Base-by-base conservation (phyloP, 1,140 invertebrate species). In the Tenebrio molitor region DNA sequence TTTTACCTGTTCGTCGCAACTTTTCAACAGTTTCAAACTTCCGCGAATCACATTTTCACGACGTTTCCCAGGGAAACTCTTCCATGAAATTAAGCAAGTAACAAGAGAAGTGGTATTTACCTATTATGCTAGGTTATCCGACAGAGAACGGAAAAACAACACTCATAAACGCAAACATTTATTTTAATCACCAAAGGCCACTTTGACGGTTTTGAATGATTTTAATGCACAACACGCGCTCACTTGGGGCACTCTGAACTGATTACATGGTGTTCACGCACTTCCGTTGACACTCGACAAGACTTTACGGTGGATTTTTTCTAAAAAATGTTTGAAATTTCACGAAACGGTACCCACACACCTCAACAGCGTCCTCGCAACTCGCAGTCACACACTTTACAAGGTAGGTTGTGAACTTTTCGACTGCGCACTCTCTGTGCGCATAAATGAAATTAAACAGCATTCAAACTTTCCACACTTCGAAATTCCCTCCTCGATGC, bases 1-100 rank as follows among this genome's bases (percentile, higher is more conserved):
- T 66, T 66, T 66, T 66, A 66, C 64, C 64, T 66, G 64, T 66
- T 66, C 42, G 12, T 66, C 62, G 33, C 39, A 66, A 66, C 64
- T 66, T 66, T 66, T 66, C 34, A 66, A 66, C 36, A 66, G 39
- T 42, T 58, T 29, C 21, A 25, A 58, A 58, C 50, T 58, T 58
- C 50, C 50, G 50, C 50, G 23, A 58, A 58, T 29, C 12, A 23
- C 50, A 15, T 29, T 25, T 66, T 15, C 36, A 7, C 16, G 7
- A 25, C 16, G 1, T 15, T 15, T 44, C 10, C n/a, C 44, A 50
- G 3, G 12, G 44, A 50, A 14, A 19, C 17, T 16, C 44, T 17
- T 0, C 6, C 29, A n/a, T 19, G n/a, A 19, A 50, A n/a, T 19
- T 50, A 8, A 1, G 15, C 10, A 50, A 5, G 23, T 10, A 12